Conservation (phyloP, 2,797 vertebrate genomes). For the Channallabes apus region DNA sequence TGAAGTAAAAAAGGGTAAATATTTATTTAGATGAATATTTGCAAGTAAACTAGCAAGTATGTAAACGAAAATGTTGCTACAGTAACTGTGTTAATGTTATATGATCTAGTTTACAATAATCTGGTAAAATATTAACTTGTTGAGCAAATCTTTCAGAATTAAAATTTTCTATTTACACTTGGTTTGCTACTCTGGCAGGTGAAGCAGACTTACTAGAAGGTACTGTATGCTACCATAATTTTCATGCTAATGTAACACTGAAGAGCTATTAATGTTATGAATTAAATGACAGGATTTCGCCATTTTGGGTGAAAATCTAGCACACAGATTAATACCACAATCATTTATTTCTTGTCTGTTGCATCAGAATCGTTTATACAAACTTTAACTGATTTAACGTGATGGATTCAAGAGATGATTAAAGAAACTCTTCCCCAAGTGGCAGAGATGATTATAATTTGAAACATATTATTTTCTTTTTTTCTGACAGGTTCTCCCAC, state of each 20-base stretch:
- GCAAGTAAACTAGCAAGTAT: not conserved
- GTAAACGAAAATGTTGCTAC: not conserved
- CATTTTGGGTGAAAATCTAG: not conserved
- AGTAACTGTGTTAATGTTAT: not conserved
- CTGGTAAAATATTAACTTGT: not conserved
- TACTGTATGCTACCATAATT: too few relatives aligned
- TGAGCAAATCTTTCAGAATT: not conserved
- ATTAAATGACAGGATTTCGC: not conserved
- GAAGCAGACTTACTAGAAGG: not conserved
- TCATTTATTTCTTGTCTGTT: not conserved
- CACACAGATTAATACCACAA: not conserved
- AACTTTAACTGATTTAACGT: slow-evolving; percentile 13
- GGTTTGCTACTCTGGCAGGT: not conserved
- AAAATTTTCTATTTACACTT: not conserved
- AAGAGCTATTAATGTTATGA: not conserved
- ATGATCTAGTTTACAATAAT: not conserved
- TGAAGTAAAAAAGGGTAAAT: not conserved
- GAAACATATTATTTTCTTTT: slow-evolving; percentile 21
- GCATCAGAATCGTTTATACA: not conserved
- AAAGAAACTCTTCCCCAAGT: slow-evolving; percentile 24
- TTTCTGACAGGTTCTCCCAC: slow-evolving; percentile 33
- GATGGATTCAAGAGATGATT: slow-evolving; percentile 29
- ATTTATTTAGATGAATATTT: not conserved
- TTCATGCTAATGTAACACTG: not conserved
- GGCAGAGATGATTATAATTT: slow-evolving; percentile 28